Evolutionary conservation across 2,113 vertebrate species (phyloP), one percentile per base, ranked within the genome.

Genomic region (Trogon surrucura): DNA sequence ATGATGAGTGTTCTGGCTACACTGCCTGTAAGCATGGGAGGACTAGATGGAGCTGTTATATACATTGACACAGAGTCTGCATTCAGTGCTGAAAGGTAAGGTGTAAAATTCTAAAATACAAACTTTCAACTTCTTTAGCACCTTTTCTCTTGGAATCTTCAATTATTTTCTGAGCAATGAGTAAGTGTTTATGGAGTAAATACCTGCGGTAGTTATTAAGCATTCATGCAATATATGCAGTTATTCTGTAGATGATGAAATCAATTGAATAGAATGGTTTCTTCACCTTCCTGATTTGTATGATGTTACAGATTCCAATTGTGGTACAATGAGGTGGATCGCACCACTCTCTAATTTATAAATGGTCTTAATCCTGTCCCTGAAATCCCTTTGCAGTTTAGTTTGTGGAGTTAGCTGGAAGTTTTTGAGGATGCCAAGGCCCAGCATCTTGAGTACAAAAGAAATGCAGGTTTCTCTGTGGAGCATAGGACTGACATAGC

Each of bases 41-140:
- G 98, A 83, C 95, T 98, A 30, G 97, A 98, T 92, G 98, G 98
- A 44, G 97, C 97, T 66, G 98, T 98, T 67, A 96, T 98, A 78
- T 99, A 98, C 85, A 97, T 99, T 4, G 98, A 99, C 95, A 99
- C 98, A 9, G 98, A 98, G 67, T 98, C 98, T 38, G 98, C 98
- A 1, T 99, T 99, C 91, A 98, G 98, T 96, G 98, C 98, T 80
- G 98, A 98, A 96, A 98, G 98, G 98, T 99, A 96, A 86, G 95
- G 57, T 75, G 58, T 13, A 50, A 77, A 74, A 48, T 61, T 85
- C 32, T 67, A 23, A 74, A 84, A n/a, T 53, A 30, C 4, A 53
- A 16, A 2, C 30, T 93, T 81, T 21, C 16, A 85, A 6, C 51
- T 82, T 80, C 36, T 93, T 26, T 72, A 64, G 16, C 8, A 45